Base-by-base conservation (phyloP, 2,888 invertebrate genomes). In the Gordius sp. region DNA sequence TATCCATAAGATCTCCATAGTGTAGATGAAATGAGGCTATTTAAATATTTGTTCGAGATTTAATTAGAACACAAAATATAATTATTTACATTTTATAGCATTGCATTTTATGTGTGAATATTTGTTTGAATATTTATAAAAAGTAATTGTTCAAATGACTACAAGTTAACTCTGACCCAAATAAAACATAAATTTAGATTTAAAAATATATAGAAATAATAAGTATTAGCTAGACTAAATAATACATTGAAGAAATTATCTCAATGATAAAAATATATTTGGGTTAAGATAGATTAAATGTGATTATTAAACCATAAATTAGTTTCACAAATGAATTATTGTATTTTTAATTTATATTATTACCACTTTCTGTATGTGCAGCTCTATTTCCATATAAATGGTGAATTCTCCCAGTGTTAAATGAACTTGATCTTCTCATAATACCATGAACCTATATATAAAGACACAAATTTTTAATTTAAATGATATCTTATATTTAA, bases 1-100 rank as follows among this genome's bases (percentile, higher is more conserved):
- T 87, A 69, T 99, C 97, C 0, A 93, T 93, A 77, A 97, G 79
- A 67, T 97, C 97, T 16, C 97, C 97, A 69, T 97, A 97, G 69
- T 97, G 97, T 2, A 99, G 73, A 64, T 83, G 81, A 61, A 66
- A 67, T 80, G 89, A 84, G 4, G 68, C 70, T 68, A 61, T 33
- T 20, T 57, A 62, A 16, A 18, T 18, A n/a, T 2, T 18, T 4
- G 18, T 20, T 4, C 53, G 16, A 16, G n/a, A 13, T 18, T 33
- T 18, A n/a, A 56, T 56, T 56, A 16, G 52, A 28, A 56, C 26
- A 53, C 13, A 56, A 13, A 56, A 57, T 57, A 57, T 56, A 57
- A 57, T 8, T 13, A 55, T 56, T 16, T 56, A 56, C 13, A 56
- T n/a, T 57, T n/a, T 13, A 18, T 58, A n/a, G 24, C 13, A n/a